These are phyloP conservation scores for Drosophila paranaensis DNA, from an alignment of 2,888 invertebrate species.

Conservation along the genomic window DNA sequence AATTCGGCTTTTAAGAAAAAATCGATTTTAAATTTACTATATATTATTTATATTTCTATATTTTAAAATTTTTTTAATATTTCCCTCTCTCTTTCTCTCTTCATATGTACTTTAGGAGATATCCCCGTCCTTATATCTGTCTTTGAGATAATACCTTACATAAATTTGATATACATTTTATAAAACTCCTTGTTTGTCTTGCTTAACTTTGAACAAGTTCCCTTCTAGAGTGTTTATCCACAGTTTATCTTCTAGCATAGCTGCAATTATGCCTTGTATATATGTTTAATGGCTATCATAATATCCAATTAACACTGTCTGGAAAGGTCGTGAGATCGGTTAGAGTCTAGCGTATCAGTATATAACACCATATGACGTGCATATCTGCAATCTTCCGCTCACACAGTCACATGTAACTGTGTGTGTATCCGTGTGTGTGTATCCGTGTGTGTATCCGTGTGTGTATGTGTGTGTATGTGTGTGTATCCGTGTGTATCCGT, in stretches of 20 bases:
- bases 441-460: slow-evolving; percentile 12
- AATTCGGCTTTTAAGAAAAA: too few species aligned
- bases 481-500: neutral
- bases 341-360: slow-evolving; percentile 27
- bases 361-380: slow-evolving; percentile 38
- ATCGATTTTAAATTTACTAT: too few species aligned
- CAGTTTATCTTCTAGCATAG: neutral
- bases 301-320: slow-evolving; percentile 55
- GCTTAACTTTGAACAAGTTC: neutral
- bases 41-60: too few species aligned
- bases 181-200: too few species aligned
- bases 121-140: too few species aligned
- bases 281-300: slow-evolving; percentile 29
- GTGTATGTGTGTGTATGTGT: slow-evolving; percentile 2
- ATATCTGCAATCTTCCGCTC: slow-evolving; percentile 28
- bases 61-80: too few species aligned
- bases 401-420: slow-evolving; percentile 18
- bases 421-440: neutral
- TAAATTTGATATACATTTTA: too few species aligned
- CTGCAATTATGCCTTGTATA: neutral
- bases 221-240: neutral
- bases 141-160: neutral
- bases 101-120: too few species aligned
- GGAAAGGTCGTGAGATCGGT: slow-evolving; percentile 31
- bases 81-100: too few species aligned